phyloP scores from a whole-genome alignment of 2,113 vertebrate species.

The Crotalus tigris region DNA sequence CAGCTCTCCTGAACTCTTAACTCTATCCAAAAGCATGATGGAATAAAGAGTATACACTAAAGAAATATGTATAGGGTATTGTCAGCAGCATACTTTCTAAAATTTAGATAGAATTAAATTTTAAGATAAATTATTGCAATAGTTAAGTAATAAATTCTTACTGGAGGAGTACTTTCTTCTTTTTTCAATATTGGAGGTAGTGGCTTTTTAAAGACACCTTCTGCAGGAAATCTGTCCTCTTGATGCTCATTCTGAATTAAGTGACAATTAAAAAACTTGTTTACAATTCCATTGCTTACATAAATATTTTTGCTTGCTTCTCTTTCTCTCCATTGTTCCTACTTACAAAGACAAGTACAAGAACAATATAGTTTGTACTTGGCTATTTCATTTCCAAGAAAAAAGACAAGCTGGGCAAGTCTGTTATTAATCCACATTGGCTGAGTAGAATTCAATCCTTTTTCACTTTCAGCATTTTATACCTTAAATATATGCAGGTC shows the following conservation, averaged over 20 bases:
- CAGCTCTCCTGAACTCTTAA: background rate
- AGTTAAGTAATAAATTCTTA: slow-evolving; percentile 43
- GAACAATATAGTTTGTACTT: background rate
- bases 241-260: slow-evolving; percentile 61
- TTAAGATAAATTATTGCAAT: background rate
- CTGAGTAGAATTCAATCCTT: background rate
- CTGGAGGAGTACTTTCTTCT: slow-evolving; percentile 75
- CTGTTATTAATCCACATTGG: background rate
- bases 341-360: background rate
- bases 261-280: background rate
- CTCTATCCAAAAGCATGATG: background rate
- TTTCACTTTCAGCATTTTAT: background rate
- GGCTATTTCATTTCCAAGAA: background rate
- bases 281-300: background rate
- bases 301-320: background rate
- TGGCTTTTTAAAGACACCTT: slow-evolving; percentile 96
- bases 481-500: background rate
- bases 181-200: slow-evolving; percentile 87
- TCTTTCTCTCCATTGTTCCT: background rate
- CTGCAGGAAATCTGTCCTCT: slow-evolving; percentile 68
- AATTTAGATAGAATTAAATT: background rate
- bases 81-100: background rate
- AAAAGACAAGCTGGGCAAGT: background rate
- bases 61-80: background rate
- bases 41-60: background rate